phyloP scores from a whole-genome alignment of 2,888 invertebrate species.

The Patella depressa region DNA sequence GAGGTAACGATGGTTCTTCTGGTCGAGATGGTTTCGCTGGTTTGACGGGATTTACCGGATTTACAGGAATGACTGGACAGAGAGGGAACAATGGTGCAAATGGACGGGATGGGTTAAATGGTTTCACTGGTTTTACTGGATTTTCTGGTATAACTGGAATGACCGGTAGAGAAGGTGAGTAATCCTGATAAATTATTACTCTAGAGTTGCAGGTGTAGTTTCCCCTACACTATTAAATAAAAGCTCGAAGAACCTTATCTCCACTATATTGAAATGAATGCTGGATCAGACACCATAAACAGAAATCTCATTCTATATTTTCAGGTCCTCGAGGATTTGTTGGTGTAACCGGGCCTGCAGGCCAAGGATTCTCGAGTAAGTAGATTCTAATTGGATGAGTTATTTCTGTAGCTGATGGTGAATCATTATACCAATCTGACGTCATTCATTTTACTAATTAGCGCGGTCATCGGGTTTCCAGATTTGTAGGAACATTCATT shows the following conservation, averaged over 20 bases:
- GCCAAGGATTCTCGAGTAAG: background rate
- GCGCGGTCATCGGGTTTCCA: no score
- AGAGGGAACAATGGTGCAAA: background rate
- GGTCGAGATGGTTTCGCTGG: background rate
- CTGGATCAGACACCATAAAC: no score
- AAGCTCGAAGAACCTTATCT: no score
- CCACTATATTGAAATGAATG: no score
- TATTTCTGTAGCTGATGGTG: no score
- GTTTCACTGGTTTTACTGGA: background rate
- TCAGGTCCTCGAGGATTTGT: background rate
- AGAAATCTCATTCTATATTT: background rate
- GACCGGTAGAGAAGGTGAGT: background rate
- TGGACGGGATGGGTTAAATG: background rate
- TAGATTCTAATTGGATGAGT: no score
- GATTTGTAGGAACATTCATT: no score
- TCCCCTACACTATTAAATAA: no score
- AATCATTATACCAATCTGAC: no score
- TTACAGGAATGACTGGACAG: constrained; percentile 1
- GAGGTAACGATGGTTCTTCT: background rate
- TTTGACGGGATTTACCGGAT: constrained; percentile 5
- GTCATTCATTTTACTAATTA: no score
- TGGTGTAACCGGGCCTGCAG: background rate
- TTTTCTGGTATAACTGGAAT: background rate
- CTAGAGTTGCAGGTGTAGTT: no score
- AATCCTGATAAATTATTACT: background rate